Conservation (phyloP, 2,888 invertebrate species). For the Agapostemon virescens region DNA sequence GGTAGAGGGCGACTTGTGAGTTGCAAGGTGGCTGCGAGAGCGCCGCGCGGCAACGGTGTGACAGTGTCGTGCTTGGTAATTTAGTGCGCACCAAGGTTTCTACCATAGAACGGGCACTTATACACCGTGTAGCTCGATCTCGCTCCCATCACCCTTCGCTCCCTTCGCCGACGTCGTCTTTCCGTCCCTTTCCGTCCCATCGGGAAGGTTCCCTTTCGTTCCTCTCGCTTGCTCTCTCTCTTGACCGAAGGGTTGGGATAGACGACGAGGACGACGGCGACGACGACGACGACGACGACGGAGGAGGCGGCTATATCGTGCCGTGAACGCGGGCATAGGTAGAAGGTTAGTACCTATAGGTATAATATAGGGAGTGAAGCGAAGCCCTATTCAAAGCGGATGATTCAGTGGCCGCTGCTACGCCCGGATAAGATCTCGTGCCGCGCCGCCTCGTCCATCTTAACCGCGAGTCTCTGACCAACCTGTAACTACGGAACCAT, state of each 20-base stretch:
- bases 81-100: slow-evolving; percentile 72
- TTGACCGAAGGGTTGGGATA: slow-evolving; percentile 25
- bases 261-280: slow-evolving; percentile 29
- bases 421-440: slow-evolving; percentile 79
- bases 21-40: slow-evolving; percentile 67
- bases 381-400: slow-evolving; percentile 79
- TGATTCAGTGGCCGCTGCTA: slow-evolving; percentile 80
- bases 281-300: neutral
- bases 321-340: slow-evolving; percentile 64
- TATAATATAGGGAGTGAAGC: slow-evolving; percentile 76
- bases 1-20: slow-evolving; percentile 66
- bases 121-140: slow-evolving; percentile 51
- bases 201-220: neutral
- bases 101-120: slow-evolving; percentile 69
- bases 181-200: slow-evolving; percentile 17
- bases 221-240: neutral
- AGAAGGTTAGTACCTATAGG: slow-evolving; percentile 72
- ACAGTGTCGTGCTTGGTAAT: slow-evolving; percentile 69
- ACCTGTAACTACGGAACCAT: slow-evolving; percentile 76
- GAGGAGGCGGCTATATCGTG: slow-evolving; percentile 65
- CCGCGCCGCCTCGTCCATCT: slow-evolving; percentile 71
- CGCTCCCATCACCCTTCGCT: slow-evolving; percentile 12
- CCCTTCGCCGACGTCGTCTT: neutral
- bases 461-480: slow-evolving; percentile 67
- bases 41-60: slow-evolving; percentile 61